Conservation (phyloP, 2,888 invertebrate genomes). For the Lissonota sp. region DNA sequence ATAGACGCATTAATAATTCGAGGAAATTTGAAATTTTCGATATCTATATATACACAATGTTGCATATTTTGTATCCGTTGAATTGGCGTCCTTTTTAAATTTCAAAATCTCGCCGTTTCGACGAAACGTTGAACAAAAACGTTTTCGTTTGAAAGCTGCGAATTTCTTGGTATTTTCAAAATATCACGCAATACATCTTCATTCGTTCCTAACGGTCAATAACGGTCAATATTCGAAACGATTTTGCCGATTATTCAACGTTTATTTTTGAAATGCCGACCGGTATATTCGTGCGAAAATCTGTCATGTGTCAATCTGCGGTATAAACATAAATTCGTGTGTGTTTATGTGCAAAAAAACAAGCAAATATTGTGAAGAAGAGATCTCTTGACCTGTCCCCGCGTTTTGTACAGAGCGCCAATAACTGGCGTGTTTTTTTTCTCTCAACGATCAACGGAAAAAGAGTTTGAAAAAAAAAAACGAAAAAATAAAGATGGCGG, state of each 20-base stretch:
- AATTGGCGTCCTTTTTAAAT: neutral
- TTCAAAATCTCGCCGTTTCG: too few species aligned
- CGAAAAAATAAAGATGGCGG: neutral
- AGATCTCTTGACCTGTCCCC: slow-evolving; percentile 40
- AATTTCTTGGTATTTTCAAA: too few species aligned
- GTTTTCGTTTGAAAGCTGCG: too few species aligned
- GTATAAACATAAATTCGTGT: neutral
- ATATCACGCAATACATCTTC: too few species aligned
- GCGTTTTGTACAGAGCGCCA: slow-evolving; percentile 1
- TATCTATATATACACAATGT: neutral
- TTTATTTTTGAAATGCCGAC: slow-evolving; percentile 12
- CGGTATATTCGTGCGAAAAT: slow-evolving; percentile 5
- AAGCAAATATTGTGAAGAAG: neutral
- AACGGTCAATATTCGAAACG: too few species aligned
- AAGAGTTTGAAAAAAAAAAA: neutral
- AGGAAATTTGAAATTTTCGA: neutral
- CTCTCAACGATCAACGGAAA: neutral
- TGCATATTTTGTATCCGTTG: neutral
- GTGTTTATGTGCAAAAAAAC: neutral
- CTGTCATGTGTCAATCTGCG: slow-evolving; percentile 48
- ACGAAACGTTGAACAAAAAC: neutral
- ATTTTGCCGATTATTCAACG: too few species aligned
- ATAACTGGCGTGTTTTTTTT: slow-evolving; percentile 11
- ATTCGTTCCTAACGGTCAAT: too few species aligned
- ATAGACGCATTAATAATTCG: slow-evolving; percentile 17